These are phyloP conservation scores for Ophion ventricosus DNA, from an alignment of 2,888 invertebrate genomes.

Conservation along the genomic window DNA sequence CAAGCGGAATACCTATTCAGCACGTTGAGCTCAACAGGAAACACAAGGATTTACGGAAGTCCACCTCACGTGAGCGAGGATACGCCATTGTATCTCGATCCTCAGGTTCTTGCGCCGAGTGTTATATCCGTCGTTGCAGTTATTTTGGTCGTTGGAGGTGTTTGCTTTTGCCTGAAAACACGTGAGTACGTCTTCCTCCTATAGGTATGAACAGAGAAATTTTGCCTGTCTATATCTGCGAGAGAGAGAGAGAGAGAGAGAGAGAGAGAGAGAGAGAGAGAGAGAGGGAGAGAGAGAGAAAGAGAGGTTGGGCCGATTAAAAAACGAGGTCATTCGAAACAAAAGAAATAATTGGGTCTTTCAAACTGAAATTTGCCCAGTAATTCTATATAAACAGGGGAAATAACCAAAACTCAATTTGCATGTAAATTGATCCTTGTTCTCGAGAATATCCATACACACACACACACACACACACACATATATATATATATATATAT, in stretches of 20 bases:
- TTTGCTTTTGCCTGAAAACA: slow-evolving; percentile 85
- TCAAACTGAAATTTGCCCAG: slow-evolving; percentile 19
- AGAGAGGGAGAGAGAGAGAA: too few species aligned
- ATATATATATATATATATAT: too few species aligned
- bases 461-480: neutral
- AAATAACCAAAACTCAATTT: slow-evolving; percentile 50
- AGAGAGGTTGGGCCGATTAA: neutral
- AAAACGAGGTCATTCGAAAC: slow-evolving; percentile 14
- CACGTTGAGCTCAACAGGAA: slow-evolving; percentile 85
- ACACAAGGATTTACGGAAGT: slow-evolving; percentile 80
- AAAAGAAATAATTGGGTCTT: slow-evolving; percentile 57
- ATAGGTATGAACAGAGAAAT: neutral
- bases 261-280: neutral
- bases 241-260: neutral
- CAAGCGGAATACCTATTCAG: slow-evolving; percentile 86
- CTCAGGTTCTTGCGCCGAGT: slow-evolving; percentile 84
- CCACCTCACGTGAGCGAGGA: slow-evolving; percentile 75
- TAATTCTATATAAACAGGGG: slow-evolving; percentile 42
- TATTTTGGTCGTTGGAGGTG: slow-evolving; percentile 85
- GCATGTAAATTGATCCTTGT: slow-evolving; percentile 63
- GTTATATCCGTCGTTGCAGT: slow-evolving; percentile 84
- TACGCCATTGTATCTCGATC: slow-evolving; percentile 82
- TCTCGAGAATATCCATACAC: slow-evolving; percentile 8
- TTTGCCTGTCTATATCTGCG: neutral
- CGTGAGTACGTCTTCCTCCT: slow-evolving; percentile 81